Evolutionary conservation across 1,140 invertebrate genomes (phyloP).

Genomic region (Calephelis nemesis): DNA sequence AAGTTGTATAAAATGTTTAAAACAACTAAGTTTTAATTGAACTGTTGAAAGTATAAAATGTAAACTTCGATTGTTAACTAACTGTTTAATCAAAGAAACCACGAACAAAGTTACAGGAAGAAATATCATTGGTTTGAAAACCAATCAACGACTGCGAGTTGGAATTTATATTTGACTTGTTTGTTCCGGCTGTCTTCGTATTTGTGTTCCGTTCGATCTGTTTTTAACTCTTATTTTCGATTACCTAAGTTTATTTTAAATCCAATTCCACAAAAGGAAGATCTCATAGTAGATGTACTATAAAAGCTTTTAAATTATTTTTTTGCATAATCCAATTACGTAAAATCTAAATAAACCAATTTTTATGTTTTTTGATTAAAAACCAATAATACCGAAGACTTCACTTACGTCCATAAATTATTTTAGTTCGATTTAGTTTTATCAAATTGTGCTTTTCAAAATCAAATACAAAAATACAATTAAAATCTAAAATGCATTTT

Average conservation of each 20-base stretch:
- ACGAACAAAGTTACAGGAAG: conserved; percentile 1
- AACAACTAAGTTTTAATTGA: neutral
- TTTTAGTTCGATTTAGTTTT: too few relatives aligned
- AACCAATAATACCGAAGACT: too few relatives aligned
- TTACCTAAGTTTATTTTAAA: neutral
- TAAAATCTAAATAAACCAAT: too few relatives aligned
- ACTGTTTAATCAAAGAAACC: conserved; percentile 8
- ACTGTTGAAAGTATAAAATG: neutral
- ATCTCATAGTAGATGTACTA: too few relatives aligned
- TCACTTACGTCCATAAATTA: too few relatives aligned
- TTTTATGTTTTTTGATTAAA: too few relatives aligned
- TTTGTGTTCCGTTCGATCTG: neutral
- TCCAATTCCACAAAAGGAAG: too few relatives aligned
- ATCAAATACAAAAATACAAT: too few relatives aligned
- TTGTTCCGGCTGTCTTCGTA: neutral
- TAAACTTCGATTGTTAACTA: conserved; percentile 5
- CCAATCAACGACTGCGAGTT: conserved; percentile 1
- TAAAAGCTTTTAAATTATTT: too few relatives aligned
- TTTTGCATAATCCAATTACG: too few relatives aligned
- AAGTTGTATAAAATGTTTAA: neutral
- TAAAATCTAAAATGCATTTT: too few relatives aligned
- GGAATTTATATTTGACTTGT: conserved; percentile 4
- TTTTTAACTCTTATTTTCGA: neutral
- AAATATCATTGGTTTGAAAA: conserved; percentile 8
- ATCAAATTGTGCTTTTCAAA: too few relatives aligned